These are phyloP conservation scores for Typhlomys cinereus DNA, from an alignment of 2,113 vertebrate species.

Conservation along the genomic window DNA sequence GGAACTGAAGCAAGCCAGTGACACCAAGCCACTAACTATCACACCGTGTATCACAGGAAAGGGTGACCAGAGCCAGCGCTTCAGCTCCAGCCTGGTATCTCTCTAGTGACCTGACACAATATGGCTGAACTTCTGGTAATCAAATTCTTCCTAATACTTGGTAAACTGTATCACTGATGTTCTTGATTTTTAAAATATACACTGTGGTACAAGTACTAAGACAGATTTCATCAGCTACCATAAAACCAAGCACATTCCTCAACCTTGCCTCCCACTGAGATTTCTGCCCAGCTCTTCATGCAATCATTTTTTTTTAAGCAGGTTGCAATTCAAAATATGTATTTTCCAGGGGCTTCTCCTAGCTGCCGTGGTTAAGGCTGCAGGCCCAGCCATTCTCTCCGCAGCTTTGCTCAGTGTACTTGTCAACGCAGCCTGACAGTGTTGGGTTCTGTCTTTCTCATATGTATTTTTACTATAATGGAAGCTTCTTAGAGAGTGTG, in stretches of 20 bases:
- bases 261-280: background rate
- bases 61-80: background rate
- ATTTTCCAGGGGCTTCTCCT: background rate
- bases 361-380: background rate
- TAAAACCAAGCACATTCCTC: background rate
- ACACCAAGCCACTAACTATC: background rate
- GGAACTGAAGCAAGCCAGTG: background rate
- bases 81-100: background rate
- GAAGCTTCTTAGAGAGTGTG: background rate
- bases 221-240: background rate
- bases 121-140: background rate
- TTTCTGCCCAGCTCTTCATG: background rate
- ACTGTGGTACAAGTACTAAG: background rate
- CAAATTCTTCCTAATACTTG: background rate
- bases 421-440: background rate
- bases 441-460: slow-evolving; percentile 4
- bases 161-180: background rate
- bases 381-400: background rate
- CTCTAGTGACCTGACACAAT: background rate
- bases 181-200: background rate
- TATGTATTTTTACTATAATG: background rate
- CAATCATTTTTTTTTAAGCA: background rate
- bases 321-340: background rate
- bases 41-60: background rate
- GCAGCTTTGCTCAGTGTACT: background rate